Percentiles rank a stretch among this genome's conserved stretches.
phyloP scores from a whole-genome alignment of 2,888 invertebrate genomes.

The Carabus problematicus region DNA sequence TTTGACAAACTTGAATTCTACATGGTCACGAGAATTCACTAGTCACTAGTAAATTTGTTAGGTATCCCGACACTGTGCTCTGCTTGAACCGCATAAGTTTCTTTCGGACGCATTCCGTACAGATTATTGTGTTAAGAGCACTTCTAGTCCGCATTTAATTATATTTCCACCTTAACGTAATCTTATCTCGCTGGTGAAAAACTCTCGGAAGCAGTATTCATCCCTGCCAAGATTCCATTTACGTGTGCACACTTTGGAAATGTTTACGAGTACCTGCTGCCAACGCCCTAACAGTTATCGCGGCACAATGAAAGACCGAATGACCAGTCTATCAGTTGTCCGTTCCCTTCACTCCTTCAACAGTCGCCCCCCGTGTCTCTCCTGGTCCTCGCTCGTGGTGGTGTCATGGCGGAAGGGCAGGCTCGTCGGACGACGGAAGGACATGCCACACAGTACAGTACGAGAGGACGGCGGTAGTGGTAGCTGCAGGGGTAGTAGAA shows the following conservation, averaged over 20 bases:
- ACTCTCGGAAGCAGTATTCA: conserved; percentile 6
- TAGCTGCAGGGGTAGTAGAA: background rate
- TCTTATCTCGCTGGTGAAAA: conserved; percentile 29
- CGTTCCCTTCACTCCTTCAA: background rate
- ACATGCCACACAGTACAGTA: background rate
- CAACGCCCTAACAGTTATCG: conserved; percentile 31
- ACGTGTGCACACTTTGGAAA: conserved; percentile 16
- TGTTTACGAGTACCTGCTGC: conserved; percentile 37
- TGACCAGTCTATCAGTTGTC: conserved; percentile 38
- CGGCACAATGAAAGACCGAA: conserved; percentile 30
- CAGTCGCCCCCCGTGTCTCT: background rate
- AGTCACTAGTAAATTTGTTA: too few relatives aligned
- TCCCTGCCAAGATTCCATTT: conserved; percentile 18
- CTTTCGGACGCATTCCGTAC: too few relatives aligned
- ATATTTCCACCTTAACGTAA: conserved; percentile 26
- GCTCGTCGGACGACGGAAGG: background rate
- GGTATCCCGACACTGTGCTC: too few relatives aligned
- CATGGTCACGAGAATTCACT: too few relatives aligned
- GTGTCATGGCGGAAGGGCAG: background rate
- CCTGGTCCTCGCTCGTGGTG: background rate
- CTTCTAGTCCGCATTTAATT: conserved; percentile 20
- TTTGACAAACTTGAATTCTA: too few relatives aligned
- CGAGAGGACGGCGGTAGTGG: background rate
- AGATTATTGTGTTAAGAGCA: background rate
- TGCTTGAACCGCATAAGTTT: too few relatives aligned